Conservation (phyloP, 2,113 vertebrate species). For the Xiphias gladius region DNA sequence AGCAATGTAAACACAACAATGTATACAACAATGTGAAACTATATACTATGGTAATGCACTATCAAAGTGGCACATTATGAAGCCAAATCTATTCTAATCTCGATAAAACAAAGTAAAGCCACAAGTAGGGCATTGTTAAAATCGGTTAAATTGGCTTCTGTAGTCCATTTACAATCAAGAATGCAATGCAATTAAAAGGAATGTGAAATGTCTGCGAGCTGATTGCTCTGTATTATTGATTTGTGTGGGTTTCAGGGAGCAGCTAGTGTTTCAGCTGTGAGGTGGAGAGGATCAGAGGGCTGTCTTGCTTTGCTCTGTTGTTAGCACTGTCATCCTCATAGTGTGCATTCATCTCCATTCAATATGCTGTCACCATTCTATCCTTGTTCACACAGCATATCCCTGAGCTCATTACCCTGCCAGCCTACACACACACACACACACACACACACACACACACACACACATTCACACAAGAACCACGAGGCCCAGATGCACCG, state of each 20-base stretch:
- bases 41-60: neutral
- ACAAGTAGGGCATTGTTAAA: neutral
- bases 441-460: conserved; percentile 15
- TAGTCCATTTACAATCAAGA: conserved; percentile 32
- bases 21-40: neutral
- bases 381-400: conserved; percentile 63
- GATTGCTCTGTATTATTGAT: conserved; percentile 70
- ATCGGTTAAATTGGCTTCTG: conserved; percentile 27
- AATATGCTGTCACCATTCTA: conserved; percentile 64
- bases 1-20: neutral
- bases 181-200: conserved; percentile 52
- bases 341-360: conserved; percentile 75
- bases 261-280: conserved; percentile 41
- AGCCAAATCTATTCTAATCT: neutral
- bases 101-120: neutral
- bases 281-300: conserved; percentile 63
- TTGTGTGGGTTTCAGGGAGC: conserved; percentile 55
- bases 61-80: conserved; percentile 2
- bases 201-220: conserved; percentile 24
- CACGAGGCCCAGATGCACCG: conserved; percentile 17
- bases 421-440: conserved; percentile 23
- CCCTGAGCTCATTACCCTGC: conserved; percentile 69
- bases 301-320: conserved; percentile 61
- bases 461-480: conserved; percentile 16
- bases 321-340: conserved; percentile 69